A percentile compares a stretch with the other conserved stretches of the same genome.
Conservation (phyloP, 2,797 vertebrate genomes). For the Acipenser ruthenus region DNA sequence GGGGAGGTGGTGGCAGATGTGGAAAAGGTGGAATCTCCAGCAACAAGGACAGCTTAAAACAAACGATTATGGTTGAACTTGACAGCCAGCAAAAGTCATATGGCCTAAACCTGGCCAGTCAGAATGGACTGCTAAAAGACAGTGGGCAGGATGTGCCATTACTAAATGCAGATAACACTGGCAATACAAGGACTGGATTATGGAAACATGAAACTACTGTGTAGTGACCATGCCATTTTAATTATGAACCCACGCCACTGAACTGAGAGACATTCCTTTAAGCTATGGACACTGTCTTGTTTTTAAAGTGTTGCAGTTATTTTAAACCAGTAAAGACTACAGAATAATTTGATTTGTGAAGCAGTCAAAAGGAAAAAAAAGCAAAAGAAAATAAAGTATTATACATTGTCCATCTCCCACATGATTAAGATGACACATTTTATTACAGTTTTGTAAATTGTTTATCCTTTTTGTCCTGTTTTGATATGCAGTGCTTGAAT, state of each 20-base stretch:
- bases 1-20: not conserved
- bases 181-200: constrained; percentile 79
- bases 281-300: constrained; percentile 30
- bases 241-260: constrained; percentile 5
- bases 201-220: constrained; percentile 99
- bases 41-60: constrained; percentile 64
- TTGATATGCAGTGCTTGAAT: constrained; percentile 32
- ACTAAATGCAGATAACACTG: constrained; percentile 60
- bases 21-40: constrained; percentile 24
- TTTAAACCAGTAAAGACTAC: constrained; percentile 25
- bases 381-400: not conserved
- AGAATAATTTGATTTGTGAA: constrained; percentile 15
- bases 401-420: constrained; percentile 29
- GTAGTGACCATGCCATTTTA: constrained; percentile 55
- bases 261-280: constrained; percentile 52
- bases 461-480: constrained; percentile 50
- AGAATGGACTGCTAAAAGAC: constrained; percentile 71
- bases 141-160: constrained; percentile 56
- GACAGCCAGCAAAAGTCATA: constrained; percentile 84
- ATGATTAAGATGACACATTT: constrained; percentile 23
- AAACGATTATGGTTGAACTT: constrained; percentile 62
- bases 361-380: too few relatives aligned
- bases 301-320: constrained; percentile 1
- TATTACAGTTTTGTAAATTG: constrained; percentile 45
- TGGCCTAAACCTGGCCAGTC: constrained; percentile 80